Base-by-base conservation (phyloP, 2,888 invertebrate genomes). In the Scelioninae gen. 1 region DNA sequence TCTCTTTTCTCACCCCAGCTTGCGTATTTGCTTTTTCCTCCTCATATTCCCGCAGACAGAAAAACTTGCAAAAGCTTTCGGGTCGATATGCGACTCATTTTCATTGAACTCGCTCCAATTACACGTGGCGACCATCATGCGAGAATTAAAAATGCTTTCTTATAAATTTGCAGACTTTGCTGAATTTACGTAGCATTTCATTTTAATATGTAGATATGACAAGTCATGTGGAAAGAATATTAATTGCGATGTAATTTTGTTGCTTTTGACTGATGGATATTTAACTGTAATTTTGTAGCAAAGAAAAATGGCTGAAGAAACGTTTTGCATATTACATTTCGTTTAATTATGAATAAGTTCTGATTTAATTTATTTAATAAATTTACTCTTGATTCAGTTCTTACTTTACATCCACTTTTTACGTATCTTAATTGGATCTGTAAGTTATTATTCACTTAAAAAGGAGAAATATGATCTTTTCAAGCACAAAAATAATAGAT, bases 81-180 rank as follows among this genome's bases (percentile, higher is more conserved):
- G 87, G 86, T 90, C 90, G 83, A 90, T 90, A 89, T 84, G 85
- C 87, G 86, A 89, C 89, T 90, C 88, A 87, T 89, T 88, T 87
- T 85, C 85, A 69, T 82, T 83, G 74, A 84, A 87, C 84, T 84
- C 83, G 83, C 83, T 63, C 79, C 69, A 71, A 85, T 75, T 75
- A 68, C 29, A 60, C 56, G 49, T 56, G 45, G 49, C 29, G 49
- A 58, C 45, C 51, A 60, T 51, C 66, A 38, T 23, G 66, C 76
- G 16, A 45, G 11, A 55, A 55, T 56, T 74, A 10, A 49, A 63
- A 60, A 74, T 63, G 40, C 63, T 49, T 74, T 75, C 65, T 75
- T 75, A 75, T 75, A 60, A 76, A 60, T 76, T 58, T 15, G 31
- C 66, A 29, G 47, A 60, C 47, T 62, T 38, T 34, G 51, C 43